phyloP scores from a whole-genome alignment of 2,888 invertebrate genomes.

The Heliconius aoede region DNA sequence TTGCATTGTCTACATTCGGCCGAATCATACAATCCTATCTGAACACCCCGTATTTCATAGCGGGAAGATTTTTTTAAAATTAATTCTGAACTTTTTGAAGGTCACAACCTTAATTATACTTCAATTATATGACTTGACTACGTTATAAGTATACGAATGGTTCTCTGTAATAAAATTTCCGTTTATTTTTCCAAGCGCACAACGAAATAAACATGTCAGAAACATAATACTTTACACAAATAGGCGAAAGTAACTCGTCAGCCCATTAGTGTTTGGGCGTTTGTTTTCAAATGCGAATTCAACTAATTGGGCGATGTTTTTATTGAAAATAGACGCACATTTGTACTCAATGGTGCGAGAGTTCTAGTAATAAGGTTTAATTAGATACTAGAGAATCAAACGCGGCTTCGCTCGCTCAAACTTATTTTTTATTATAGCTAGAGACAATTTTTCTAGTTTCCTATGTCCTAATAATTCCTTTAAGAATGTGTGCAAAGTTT shows the following conservation, averaged over 20 bases:
- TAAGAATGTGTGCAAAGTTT: no score
- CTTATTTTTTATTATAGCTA: no score
- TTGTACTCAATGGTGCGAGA: not conserved
- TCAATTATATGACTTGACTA: not conserved
- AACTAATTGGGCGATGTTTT: slow-evolving; percentile 5
- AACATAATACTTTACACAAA: slow-evolving; percentile 14
- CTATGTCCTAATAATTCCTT: no score
- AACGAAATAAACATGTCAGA: slow-evolving; percentile 9
- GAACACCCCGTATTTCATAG: no score
- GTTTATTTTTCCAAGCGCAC: not conserved
- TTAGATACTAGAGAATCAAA: no score
- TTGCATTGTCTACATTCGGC: no score
- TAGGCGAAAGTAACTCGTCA: not conserved
- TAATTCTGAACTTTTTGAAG: no score
- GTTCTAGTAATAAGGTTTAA: not conserved
- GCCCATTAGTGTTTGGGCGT: slow-evolving; percentile 8
- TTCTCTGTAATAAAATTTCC: not conserved
- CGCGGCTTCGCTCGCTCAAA: no score
- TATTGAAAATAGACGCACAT: slow-evolving; percentile 12
- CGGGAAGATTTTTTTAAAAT: no score
- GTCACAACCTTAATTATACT: not conserved
- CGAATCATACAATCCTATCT: no score
- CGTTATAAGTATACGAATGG: not conserved
- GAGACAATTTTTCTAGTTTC: no score
- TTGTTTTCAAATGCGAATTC: slow-evolving; percentile 15